Evolutionary conservation across 2,888 invertebrate genomes (phyloP).

Genomic region (Molorchus minor): DNA sequence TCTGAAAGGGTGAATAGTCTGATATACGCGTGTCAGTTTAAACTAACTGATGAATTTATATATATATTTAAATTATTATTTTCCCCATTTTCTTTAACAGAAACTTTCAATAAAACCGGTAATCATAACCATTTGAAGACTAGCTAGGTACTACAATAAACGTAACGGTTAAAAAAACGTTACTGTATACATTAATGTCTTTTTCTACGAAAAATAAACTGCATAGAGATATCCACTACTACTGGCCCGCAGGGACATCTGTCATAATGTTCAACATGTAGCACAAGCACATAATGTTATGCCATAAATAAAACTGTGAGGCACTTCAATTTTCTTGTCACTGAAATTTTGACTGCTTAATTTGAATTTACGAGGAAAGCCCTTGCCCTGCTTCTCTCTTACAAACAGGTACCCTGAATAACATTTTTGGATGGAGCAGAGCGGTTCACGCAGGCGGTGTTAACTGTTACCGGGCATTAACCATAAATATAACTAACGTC

Average conservation of each 20-base stretch:
- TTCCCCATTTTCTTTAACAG: no score
- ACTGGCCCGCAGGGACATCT: not conserved
- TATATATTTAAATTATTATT: no score
- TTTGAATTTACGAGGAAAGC: slow-evolving; percentile 10
- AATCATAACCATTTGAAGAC: no score
- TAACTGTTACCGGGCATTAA: slow-evolving; percentile 10
- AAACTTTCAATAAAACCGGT: no score
- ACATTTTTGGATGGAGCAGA: not conserved
- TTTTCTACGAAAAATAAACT: no score
- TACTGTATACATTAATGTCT: no score
- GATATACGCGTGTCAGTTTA: no score
- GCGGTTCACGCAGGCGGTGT: slow-evolving; percentile 16
- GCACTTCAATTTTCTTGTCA: not conserved
- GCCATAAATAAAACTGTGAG: not conserved
- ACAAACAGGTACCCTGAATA: slow-evolving; percentile 12
- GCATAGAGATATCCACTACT: no score
- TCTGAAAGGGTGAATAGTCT: no score
- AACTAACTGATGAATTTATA: no score
- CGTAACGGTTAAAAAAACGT: no score
- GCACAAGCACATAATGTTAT: not conserved
- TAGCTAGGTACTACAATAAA: no score
- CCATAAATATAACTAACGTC: slow-evolving; percentile 13
- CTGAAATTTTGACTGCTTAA: slow-evolving; percentile 4
- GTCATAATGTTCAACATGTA: not conserved
- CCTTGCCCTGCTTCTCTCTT: not conserved